Evolutionary conservation across 2,888 invertebrate species (phyloP).

Genomic region (Archips xylosteana): DNA sequence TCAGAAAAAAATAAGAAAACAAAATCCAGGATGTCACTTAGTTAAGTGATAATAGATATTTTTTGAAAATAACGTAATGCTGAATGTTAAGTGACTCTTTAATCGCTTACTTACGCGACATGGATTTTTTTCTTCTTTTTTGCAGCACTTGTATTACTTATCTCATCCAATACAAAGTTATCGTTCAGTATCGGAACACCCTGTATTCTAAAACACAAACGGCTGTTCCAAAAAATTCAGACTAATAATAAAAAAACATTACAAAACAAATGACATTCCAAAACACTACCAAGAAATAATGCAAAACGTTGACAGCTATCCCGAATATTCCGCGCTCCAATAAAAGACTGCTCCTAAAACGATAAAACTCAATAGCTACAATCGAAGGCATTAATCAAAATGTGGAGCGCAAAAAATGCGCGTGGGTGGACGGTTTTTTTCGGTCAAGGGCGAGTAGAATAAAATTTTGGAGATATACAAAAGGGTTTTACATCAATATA

Average conservation of each 20-base stretch:
- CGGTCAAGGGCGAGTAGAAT: slow-evolving; percentile 39
- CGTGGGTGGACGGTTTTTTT: slow-evolving; percentile 62
- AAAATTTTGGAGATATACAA: neutral
- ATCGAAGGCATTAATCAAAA: slow-evolving; percentile 74
- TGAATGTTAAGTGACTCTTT: too few relatives aligned
- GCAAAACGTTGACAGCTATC: slow-evolving; percentile 47
- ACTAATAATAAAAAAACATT: slow-evolving; percentile 10
- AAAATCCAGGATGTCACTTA: too few relatives aligned
- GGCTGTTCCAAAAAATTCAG: neutral
- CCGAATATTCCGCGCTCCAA: slow-evolving; percentile 55
- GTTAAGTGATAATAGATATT: too few relatives aligned
- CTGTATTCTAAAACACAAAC: neutral
- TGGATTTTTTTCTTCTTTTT: too few relatives aligned
- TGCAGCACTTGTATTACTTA: too few relatives aligned
- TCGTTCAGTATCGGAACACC: too few relatives aligned
- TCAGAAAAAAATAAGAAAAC: too few relatives aligned
- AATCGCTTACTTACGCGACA: too few relatives aligned
- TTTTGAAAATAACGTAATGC: too few relatives aligned
- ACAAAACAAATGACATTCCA: slow-evolving; percentile 17
- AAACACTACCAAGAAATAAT: slow-evolving; percentile 40
- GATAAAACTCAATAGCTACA: slow-evolving; percentile 66
- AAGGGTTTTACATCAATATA: too few relatives aligned
- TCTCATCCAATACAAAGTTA: too few relatives aligned
- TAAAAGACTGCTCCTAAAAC: slow-evolving; percentile 66
- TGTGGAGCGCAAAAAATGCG: slow-evolving; percentile 73